These are phyloP conservation scores for Lagocephalus sceleratus DNA, from an alignment of 2,797 vertebrate species.

Conservation along the genomic window DNA sequence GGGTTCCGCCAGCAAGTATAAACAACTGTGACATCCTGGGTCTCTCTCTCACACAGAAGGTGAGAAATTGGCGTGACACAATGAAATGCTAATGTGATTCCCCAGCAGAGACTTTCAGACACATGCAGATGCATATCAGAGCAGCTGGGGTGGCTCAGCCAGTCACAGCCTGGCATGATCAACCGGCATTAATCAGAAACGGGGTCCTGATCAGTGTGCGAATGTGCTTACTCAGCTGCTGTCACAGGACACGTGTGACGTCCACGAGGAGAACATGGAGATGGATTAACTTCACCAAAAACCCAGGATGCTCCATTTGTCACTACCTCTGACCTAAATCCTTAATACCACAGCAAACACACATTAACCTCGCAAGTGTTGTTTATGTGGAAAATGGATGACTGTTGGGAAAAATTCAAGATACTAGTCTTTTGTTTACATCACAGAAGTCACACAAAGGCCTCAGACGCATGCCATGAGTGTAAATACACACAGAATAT, in stretches of 20 bases:
- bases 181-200: constrained; percentile 44
- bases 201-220: constrained; percentile 40
- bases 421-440: neutral
- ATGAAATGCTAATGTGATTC: constrained; percentile 3
- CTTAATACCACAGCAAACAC: constrained; percentile 63
- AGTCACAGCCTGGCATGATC: neutral
- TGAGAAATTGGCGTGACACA: neutral
- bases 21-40: neutral
- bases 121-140: neutral
- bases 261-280: constrained; percentile 13
- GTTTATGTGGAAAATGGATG: constrained; percentile 22
- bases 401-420: constrained; percentile 10
- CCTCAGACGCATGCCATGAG: neutral
- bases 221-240: constrained; percentile 53
- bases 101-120: neutral
- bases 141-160: neutral
- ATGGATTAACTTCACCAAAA: constrained; percentile 53
- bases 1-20: constrained; percentile 10
- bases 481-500: neutral
- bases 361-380: constrained; percentile 30
- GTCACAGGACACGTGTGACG: constrained; percentile 39
- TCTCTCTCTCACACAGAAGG: constrained; percentile 2
- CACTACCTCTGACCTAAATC: constrained; percentile 67
- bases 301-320: constrained; percentile 32
- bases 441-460: neutral